A percentile compares a stretch with the other conserved stretches of the same genome.
Evolutionary conservation across 1,140 invertebrate genomes (phyloP).

Genomic region (Pectinophora gossypiella): DNA sequence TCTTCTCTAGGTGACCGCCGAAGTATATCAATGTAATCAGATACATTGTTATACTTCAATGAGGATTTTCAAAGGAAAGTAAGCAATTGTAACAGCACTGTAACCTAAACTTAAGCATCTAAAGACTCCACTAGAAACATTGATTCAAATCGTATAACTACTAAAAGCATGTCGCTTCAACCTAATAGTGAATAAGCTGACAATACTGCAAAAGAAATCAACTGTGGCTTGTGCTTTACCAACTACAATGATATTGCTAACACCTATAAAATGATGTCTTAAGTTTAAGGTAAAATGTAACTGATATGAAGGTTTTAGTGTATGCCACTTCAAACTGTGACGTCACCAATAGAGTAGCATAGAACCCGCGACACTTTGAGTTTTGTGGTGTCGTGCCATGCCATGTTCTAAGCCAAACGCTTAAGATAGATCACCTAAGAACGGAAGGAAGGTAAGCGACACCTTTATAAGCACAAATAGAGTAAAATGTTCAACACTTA

Average conservation of each 20-base stretch:
- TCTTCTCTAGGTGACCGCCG: too few species aligned
- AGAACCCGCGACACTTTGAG: conserved; percentile 36
- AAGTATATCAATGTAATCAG: too few species aligned
- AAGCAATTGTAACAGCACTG: conserved; percentile 25
- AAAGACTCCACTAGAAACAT: conserved; percentile 41
- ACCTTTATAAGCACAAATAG: conserved; percentile 61
- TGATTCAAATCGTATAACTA: background rate
- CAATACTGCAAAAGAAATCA: conserved; percentile 8
- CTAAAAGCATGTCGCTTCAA: background rate
- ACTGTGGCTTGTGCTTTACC: background rate
- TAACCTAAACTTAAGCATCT: conserved; percentile 62
- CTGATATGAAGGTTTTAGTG: conserved; percentile 21
- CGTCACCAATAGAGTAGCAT: conserved; percentile 32
- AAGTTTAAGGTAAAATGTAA: conserved; percentile 13
- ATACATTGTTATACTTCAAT: too few species aligned
- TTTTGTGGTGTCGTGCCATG: conserved; percentile 68
- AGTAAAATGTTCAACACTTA: conserved; percentile 78
- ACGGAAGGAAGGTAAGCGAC: conserved; percentile 64
- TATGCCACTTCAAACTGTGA: conserved; percentile 35
- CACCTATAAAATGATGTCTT: conserved; percentile 11
- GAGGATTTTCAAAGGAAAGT: too few species aligned
- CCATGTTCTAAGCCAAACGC: conserved; percentile 66
- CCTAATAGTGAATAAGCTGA: conserved; percentile 12
- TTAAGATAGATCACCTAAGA: conserved; percentile 61
- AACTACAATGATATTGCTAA: background rate